Evolutionary conservation across 53 echinoderm and acorn worm genomes (phyloP), one percentile per base, ranked within the genome.

Genomic region (Antedon mediterranea): DNA sequence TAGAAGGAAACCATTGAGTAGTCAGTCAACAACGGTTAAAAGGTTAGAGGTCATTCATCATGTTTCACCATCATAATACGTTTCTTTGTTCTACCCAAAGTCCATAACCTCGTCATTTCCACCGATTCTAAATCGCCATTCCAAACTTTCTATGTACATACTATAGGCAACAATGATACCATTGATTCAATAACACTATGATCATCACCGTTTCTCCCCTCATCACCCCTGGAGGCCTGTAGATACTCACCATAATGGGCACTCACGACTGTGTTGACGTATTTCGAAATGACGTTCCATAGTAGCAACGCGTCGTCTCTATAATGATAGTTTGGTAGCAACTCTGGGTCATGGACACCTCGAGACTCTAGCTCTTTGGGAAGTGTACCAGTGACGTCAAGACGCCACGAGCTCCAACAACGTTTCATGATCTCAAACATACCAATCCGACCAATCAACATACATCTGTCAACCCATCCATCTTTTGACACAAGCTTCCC

Each of bases 281-380:
- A 84, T 33, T 23, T 33, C 18, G 34, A 37, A 74, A 93, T 90
- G 20, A 90, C 88, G 9, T 88, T 79, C 44, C 86, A 80, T 8
- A 90, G 31, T 44, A 90, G 71, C 33, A 90, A 30, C 14, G 90
- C 93, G 57, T 93, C 93, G 73, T 93, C 93, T 2, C 93, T 87
- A 43, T 93, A 93, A 75, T 87, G 86, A 80, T 93, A 93, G 43
- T 88, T 81, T 0, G 93, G 93, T 9, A 93, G 85, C 33, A 82
- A 85, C 33, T 85, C 81, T 41, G 77, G 41, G 77, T 90, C 90
- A 31, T 75, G 78, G 30, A 93, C 93, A 11, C 88, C 93, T 30
- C 93, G 82, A 28, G 85, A 81, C 33, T 88, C 79, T 3, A 93
- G 80, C 82, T 93, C 93, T 29, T 73, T 83, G 30, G 86, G 84